Conservation (phyloP, 2,888 invertebrate species). For the Dexiosoma caninum region DNA sequence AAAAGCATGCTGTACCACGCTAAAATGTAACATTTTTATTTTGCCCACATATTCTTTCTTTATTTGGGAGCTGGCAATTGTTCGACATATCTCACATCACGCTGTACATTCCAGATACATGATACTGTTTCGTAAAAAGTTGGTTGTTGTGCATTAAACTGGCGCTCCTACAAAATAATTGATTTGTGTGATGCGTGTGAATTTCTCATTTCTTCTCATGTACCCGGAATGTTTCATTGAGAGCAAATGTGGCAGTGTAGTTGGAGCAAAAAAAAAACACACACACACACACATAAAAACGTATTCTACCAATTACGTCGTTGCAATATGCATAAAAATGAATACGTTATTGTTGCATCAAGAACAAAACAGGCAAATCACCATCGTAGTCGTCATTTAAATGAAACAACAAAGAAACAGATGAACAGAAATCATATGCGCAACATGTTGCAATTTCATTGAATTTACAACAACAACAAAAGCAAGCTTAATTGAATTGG, state of each 20-base stretch:
- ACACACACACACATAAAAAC: slow-evolving; percentile 1
- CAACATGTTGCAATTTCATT: slow-evolving; percentile 59
- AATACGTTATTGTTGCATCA: neutral
- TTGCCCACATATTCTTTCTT: no score
- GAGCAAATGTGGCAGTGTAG: neutral
- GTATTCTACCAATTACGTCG: slow-evolving; percentile 13
- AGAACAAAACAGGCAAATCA: slow-evolving; percentile 33
- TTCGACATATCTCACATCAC: neutral
- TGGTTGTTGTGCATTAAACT: slow-evolving; percentile 35
- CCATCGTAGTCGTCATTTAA: slow-evolving; percentile 27
- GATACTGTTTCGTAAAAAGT: slow-evolving; percentile 23
- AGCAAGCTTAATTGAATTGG: slow-evolving; percentile 30
- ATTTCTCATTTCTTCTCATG: slow-evolving; percentile 48
- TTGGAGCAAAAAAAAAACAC: neutral
- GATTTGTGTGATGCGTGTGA: slow-evolving; percentile 62
- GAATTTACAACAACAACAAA: slow-evolving; percentile 33
- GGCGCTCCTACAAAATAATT: slow-evolving; percentile 62
- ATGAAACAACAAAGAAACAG: slow-evolving; percentile 6
- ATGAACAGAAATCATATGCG: neutral
- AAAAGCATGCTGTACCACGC: no score
- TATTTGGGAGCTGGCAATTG: no score
- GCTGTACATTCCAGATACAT: slow-evolving; percentile 9
- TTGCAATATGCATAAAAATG: slow-evolving; percentile 4
- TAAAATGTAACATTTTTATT: no score
- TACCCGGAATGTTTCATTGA: neutral